These are phyloP conservation scores for Xestobium rufovillosum DNA, from an alignment of 2,888 invertebrate species.

Conservation along the genomic window DNA sequence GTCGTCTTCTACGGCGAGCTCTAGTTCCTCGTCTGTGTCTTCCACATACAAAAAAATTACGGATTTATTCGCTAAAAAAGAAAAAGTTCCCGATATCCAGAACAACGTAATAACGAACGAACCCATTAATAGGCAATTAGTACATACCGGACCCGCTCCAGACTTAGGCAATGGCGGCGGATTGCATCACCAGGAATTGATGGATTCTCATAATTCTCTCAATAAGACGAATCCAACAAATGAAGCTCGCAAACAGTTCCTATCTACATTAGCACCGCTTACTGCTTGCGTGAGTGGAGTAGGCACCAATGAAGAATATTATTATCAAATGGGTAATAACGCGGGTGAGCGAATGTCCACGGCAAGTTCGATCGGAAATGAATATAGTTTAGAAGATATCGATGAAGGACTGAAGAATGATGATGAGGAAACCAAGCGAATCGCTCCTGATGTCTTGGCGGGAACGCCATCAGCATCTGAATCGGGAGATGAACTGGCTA, in stretches of 20 bases:
- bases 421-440: conserved; percentile 46
- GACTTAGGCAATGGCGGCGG: conserved; percentile 50
- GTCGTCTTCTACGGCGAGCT: conserved; percentile 50
- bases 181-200: conserved; percentile 20
- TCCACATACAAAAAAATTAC: conserved; percentile 59
- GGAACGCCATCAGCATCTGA: conserved; percentile 55
- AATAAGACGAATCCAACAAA: conserved; percentile 39
- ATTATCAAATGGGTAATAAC: conserved; percentile 42
- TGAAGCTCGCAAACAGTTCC: conserved; percentile 68
- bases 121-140: conserved; percentile 21
- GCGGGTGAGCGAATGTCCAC: conserved; percentile 52
- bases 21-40: conserved; percentile 51
- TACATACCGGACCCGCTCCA: conserved; percentile 32
- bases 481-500: conserved; percentile 66
- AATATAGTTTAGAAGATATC: conserved; percentile 59
- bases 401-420: conserved; percentile 53
- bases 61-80: conserved; percentile 49
- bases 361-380: conserved; percentile 56
- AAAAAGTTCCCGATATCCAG: conserved; percentile 33
- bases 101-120: conserved; percentile 26
- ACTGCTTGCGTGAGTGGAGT: conserved; percentile 61
- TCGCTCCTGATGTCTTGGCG: conserved; percentile 72
- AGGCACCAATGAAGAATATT: conserved; percentile 52
- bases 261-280: conserved; percentile 69
- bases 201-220: conserved; percentile 39